A percentile compares a stretch with the other conserved stretches of the same genome.
phyloP scores from a whole-genome alignment of 2,888 invertebrate genomes.

The Quadroppia sp. region DNA sequence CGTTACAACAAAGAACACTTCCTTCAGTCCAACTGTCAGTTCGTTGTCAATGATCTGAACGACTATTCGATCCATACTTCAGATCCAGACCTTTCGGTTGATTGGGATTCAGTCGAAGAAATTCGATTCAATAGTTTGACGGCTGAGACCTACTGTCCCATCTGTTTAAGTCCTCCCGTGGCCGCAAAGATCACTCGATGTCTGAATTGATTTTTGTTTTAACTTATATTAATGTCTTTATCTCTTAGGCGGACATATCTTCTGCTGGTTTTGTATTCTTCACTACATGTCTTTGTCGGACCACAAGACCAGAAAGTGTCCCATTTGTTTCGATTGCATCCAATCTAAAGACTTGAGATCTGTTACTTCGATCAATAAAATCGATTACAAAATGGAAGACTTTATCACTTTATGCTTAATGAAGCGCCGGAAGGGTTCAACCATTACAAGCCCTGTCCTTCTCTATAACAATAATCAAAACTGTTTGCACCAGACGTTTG shows the following conservation, averaged over 20 bases:
- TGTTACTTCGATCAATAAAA: constrained; percentile 57
- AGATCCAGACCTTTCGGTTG: constrained; percentile 82
- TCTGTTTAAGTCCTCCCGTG: constrained; percentile 79
- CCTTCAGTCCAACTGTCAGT: constrained; percentile 92
- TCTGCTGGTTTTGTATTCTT: constrained; percentile 91
- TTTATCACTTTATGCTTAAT: constrained; percentile 74
- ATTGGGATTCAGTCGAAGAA: constrained; percentile 89
- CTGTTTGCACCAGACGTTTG: constrained; percentile 18
- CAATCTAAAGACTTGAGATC: constrained; percentile 76
- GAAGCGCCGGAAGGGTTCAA: constrained; percentile 68
- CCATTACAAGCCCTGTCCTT: constrained; percentile 59
- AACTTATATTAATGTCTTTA: too few species aligned
- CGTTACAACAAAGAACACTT: constrained; percentile 90
- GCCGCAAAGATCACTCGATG: constrained; percentile 87
- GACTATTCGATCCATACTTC: constrained; percentile 72
- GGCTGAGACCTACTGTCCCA: constrained; percentile 65
- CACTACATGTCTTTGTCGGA: constrained; percentile 85
- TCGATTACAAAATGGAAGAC: constrained; percentile 61
- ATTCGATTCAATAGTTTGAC: constrained; percentile 56
- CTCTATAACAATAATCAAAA: constrained; percentile 21
- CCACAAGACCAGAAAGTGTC: constrained; percentile 76
- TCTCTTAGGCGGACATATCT: constrained; percentile 94
- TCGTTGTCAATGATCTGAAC: constrained; percentile 76
- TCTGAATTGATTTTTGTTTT: too few species aligned
- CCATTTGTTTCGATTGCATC: constrained; percentile 82